A percentile compares a stretch with the other conserved stretches of the same genome.
These are phyloP conservation scores for Caerostris extrusa DNA, from an alignment of 1,140 invertebrate genomes.

Conservation along the genomic window DNA sequence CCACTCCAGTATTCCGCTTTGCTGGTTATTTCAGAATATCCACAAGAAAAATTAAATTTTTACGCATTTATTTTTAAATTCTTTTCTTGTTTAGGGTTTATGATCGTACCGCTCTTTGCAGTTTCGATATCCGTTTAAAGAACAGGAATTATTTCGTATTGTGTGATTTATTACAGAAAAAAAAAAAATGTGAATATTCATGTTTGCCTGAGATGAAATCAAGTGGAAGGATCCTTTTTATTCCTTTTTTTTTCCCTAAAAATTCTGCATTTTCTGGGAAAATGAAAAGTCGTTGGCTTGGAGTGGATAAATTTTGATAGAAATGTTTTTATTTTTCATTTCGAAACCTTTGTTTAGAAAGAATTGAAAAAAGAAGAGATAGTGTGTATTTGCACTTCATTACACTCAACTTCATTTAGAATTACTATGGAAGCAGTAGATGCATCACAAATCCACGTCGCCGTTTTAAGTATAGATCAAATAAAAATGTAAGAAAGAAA, in stretches of 20 bases:
- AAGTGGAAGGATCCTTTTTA: not conserved
- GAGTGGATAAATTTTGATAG: not conserved
- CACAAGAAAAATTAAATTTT: not conserved
- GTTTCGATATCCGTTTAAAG: not conserved
- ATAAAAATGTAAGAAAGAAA: no score
- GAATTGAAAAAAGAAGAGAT: not conserved
- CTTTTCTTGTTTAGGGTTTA: not conserved
- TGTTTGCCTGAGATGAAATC: not conserved
- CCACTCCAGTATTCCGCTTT: constrained; percentile 6
- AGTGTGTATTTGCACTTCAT: no score
- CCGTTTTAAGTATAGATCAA: no score
- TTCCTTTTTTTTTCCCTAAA: not conserved
- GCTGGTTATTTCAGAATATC: not conserved
- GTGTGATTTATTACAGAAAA: not conserved
- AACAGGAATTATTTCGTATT: not conserved
- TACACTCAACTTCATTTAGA: no score
- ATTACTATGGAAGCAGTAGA: no score
- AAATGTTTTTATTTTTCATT: not conserved
- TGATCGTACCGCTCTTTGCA: not conserved
- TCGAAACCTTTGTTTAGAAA: not conserved
- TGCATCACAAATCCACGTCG: no score
- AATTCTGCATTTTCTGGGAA: not conserved
- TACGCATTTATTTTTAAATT: not conserved
- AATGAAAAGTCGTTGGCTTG: not conserved
- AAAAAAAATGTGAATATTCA: not conserved